Base-by-base conservation (phyloP, 2,888 invertebrate genomes). In the Chaetogeoica ovagalla region DNA sequence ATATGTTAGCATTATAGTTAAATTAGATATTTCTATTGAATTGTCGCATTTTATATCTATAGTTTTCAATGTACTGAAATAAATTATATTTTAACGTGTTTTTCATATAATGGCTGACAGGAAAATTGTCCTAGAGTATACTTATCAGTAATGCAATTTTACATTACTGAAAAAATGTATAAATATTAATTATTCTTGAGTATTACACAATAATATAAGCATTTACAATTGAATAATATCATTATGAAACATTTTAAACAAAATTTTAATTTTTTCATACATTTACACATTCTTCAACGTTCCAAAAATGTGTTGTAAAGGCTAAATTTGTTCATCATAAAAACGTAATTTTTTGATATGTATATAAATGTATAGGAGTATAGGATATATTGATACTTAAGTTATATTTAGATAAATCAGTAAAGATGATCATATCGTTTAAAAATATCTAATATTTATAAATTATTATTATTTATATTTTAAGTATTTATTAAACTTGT, bases 381-480 rank as follows among this genome's bases (percentile, higher is more conserved):
- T 48, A 48, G 48, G 11, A 7, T 48, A 48, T 48, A 48, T 11
- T 1, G 4, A 4, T 30, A 30, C 30, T 48, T 48, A 13, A 15
- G 48, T 48, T 30, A 15, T 48, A 13, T 13, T 48, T 48, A 48
- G 48, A 48, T 48, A n/a, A 30, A 63, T 37, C 5, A 55, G 23
- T 21, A 21, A 19, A 21, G 52, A 73, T 63, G 23, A 73, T 73
- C 63, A 73, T 63, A 73, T 73, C 63, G 52, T 73, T 63, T 48
- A 52, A 52, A 52, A 4, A 23, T 9, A 9, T 52, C 5, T 55
- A 55, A 55, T 19, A 2, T 19, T 19, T 55, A 55, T 55, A 52
- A 9, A 52, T 52, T 52, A 55, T 7, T 19, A 55, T 8, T 19
- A 19, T 17, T 15, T 57, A 70, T 55, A 57, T 13, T 30, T 30